Conservation (phyloP, 2,797 vertebrate species). For the Darevskia mixta region DNA sequence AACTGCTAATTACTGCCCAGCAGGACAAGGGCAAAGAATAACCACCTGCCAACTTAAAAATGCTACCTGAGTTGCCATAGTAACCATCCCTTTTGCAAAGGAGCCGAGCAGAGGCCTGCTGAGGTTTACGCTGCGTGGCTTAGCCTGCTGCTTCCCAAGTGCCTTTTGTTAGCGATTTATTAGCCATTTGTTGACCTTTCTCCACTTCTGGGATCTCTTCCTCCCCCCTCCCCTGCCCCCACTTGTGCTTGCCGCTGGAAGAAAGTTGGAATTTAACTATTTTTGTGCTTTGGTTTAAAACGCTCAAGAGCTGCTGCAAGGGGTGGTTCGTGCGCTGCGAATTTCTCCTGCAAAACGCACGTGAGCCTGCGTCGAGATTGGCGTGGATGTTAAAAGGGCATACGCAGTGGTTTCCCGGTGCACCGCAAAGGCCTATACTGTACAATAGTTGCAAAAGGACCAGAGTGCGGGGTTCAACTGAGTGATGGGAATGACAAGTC, state of each 20-base stretch:
- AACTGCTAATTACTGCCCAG: conserved; percentile 11
- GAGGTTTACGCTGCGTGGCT: neutral
- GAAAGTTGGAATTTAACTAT: neutral
- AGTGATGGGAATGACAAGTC: too few species aligned
- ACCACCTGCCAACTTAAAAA: conserved; percentile 64
- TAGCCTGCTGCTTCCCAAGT: neutral
- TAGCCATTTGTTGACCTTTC: conserved; percentile 13
- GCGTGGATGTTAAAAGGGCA: neutral
- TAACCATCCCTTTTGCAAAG: conserved; percentile 59
- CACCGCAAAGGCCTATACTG: neutral
- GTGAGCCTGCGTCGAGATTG: neutral
- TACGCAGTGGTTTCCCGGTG: neutral
- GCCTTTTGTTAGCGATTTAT: neutral
- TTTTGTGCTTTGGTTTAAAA: neutral
- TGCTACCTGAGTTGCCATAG: conserved; percentile 65
- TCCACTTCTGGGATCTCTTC: neutral
- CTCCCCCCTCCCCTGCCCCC: neutral
- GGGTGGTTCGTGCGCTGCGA: too few species aligned
- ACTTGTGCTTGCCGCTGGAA: fast-evolving
- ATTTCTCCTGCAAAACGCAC: neutral
- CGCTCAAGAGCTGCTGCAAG: neutral
- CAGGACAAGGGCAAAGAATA: conserved; percentile 64
- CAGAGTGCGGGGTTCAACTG: too few species aligned
- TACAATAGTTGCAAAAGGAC: too few species aligned
- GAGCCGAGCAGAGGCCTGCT: neutral